A percentile compares a stretch with the other conserved stretches of the same genome.
These are phyloP conservation scores for Hanleya hanleyi DNA, from an alignment of 2,888 invertebrate genomes.

Conservation along the genomic window DNA sequence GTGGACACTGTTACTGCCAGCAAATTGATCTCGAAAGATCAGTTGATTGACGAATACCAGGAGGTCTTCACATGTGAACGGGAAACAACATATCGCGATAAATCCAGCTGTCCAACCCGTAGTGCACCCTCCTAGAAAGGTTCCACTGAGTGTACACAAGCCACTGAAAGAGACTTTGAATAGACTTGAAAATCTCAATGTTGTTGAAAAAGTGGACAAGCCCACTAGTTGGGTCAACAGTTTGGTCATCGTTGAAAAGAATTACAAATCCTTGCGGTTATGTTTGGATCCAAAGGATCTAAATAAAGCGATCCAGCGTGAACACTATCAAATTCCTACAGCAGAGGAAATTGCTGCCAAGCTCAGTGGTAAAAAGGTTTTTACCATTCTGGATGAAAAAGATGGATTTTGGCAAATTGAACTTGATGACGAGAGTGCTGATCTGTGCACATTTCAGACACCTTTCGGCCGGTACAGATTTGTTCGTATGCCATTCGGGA, in stretches of 20 bases:
- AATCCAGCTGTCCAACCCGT: background rate
- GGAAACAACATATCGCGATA: background rate
- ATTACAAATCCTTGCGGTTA: no score
- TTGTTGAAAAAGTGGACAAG: background rate
- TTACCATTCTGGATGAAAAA: conserved; percentile 35
- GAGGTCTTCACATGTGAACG: conserved; percentile 1
- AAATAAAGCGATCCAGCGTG: no score
- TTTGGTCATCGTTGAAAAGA: no score
- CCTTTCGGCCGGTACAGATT: conserved; percentile 34
- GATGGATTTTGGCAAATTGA: conserved; percentile 39
- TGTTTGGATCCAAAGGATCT: no score
- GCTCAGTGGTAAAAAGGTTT: conserved; percentile 31
- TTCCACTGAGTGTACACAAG: background rate
- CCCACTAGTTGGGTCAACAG: no score
- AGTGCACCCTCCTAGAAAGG: background rate
- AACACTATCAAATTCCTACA: no score
- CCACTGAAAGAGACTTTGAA: background rate
- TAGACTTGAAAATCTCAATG: background rate
- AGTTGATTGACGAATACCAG: background rate
- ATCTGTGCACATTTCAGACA: conserved; percentile 44
- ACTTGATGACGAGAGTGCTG: conserved; percentile 32
- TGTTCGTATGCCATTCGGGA: conserved; percentile 37
- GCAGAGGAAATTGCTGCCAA: no score
- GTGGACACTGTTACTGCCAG: background rate
- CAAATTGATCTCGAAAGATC: background rate